These are phyloP conservation scores for Oryzias dopingdopingensis DNA, from an alignment of 2,797 vertebrate species.

Conservation along the genomic window DNA sequence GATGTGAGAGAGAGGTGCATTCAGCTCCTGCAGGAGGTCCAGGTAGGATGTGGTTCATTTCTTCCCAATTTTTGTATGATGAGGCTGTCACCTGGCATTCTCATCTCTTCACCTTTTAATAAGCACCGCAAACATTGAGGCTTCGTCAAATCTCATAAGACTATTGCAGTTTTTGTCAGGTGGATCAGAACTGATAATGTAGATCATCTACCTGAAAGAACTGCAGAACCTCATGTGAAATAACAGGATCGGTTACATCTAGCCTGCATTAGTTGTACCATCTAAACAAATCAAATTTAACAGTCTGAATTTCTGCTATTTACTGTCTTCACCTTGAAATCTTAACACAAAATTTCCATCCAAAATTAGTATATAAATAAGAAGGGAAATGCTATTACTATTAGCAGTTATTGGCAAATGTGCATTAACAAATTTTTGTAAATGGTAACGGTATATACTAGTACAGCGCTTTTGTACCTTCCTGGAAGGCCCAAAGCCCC, in stretches of 20 bases:
- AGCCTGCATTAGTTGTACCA: neutral
- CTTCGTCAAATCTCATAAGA: constrained; percentile 8
- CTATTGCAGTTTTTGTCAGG: constrained; percentile 21
- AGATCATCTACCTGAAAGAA: constrained; percentile 2
- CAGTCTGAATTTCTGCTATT: too few species aligned
- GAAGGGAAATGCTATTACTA: too few species aligned
- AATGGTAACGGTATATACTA: too few species aligned
- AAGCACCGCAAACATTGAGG: constrained; percentile 47
- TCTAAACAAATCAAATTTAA: neutral
- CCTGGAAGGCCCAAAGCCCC: too few species aligned
- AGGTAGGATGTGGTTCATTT: constrained; percentile 76
- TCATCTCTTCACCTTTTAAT: constrained; percentile 49
- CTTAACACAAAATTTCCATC: too few species aligned
- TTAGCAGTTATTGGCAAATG: too few species aligned
- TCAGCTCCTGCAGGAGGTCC: constrained; percentile 81
- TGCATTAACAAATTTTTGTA: too few species aligned
- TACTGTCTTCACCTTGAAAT: too few species aligned
- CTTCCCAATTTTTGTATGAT: constrained; percentile 21
- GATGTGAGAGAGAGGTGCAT: constrained; percentile 83
- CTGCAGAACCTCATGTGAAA: neutral
- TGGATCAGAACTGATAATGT: constrained; percentile 22
- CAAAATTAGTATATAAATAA: too few species aligned
- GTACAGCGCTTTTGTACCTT: too few species aligned
- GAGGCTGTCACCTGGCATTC: constrained; percentile 32
- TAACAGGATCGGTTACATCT: neutral